Evolutionary conservation across 2,113 vertebrate genomes (phyloP), one percentile per base, ranked within the genome.

Genomic region (Datnioides undecimradiatus): DNA sequence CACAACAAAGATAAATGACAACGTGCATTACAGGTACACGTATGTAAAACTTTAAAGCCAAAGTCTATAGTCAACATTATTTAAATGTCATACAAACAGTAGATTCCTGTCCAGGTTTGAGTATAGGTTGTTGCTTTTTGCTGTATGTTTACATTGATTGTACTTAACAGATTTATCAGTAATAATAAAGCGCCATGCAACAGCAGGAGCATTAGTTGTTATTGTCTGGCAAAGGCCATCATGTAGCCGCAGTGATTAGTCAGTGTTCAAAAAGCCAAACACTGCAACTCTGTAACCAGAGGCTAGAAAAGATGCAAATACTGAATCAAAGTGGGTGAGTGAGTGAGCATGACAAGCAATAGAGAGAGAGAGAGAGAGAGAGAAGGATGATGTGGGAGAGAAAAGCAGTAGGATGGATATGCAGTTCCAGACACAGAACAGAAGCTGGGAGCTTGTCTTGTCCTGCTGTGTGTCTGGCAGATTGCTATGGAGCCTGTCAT

Each of bases 401-500:
- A 86, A 73, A 85, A 76, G 73, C 80, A 90, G 73, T 87, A 63
- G 80, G 81, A 73, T 80, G 86, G 86, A 88, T 87, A 84, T 80
- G 73, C 72, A 73, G 82, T 48, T 88, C 71, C 74, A 74, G 83
- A 88, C 80, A 65, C 82, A 74, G 88, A 88, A 57, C 86, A 86
- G 87, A 87, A 88, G 90, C 91, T 84, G 89, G 83, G 80, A 88
- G 93, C 90, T 92, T 91, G 90, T 91, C 89, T 87, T 86, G 60
- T 88, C 93, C 92, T 88, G 91, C 93, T 93, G 93, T 88, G 92
- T 59, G 49, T 83, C 93, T 92, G 93, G 93, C 90, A 94, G 91
- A 87, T 91, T 90, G 84, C 90, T 92, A 88, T 90, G 90, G 91
- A 93, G 89, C 89, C 90, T 94, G 94, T 95, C 94, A 94, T 92